Percentiles rank a stretch among this genome's conserved stretches.
Evolutionary conservation across 2,113 vertebrate genomes (phyloP).

Genomic region (Lasiurus borealis): DNA sequence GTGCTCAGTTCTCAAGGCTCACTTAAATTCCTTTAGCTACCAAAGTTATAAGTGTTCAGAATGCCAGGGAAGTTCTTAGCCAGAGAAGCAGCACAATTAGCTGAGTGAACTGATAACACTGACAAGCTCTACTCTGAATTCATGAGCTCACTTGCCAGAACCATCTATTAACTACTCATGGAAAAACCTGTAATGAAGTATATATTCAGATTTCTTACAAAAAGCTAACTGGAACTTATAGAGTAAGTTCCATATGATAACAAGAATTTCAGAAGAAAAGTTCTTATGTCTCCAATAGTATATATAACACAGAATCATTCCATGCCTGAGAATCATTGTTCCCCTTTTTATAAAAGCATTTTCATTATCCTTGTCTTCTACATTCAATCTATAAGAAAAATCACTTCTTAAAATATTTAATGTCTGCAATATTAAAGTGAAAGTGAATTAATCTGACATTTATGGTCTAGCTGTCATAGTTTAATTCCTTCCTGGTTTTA

Average conservation of each 20-base stretch:
- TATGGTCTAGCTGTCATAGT: background rate
- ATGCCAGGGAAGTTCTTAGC: background rate
- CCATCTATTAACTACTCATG: background rate
- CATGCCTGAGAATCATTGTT: conserved; percentile 14
- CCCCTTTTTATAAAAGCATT: conserved; percentile 64
- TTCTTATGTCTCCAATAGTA: background rate
- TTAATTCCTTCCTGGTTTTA: conserved; percentile 18
- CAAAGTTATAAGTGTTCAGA: background rate
- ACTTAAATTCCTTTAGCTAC: background rate
- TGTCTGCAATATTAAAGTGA: conserved; percentile 40
- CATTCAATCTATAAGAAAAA: conserved; percentile 65
- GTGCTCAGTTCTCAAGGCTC: background rate
- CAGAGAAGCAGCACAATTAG: background rate
- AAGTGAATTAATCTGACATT: conserved; percentile 52
- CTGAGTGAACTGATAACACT: background rate
- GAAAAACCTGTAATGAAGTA: background rate
- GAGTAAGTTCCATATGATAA: conserved; percentile 2
- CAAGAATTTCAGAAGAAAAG: conserved; percentile 12
- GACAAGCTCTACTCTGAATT: background rate
- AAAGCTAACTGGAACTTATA: background rate
- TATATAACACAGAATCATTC: background rate
- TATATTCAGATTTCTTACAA: background rate
- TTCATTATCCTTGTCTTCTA: conserved; percentile 50
- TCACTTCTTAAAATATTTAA: conserved; percentile 79
- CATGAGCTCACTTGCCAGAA: background rate